These are phyloP conservation scores for Scylla paramamosain DNA, from an alignment of 1,140 invertebrate species.

Conservation along the genomic window DNA sequence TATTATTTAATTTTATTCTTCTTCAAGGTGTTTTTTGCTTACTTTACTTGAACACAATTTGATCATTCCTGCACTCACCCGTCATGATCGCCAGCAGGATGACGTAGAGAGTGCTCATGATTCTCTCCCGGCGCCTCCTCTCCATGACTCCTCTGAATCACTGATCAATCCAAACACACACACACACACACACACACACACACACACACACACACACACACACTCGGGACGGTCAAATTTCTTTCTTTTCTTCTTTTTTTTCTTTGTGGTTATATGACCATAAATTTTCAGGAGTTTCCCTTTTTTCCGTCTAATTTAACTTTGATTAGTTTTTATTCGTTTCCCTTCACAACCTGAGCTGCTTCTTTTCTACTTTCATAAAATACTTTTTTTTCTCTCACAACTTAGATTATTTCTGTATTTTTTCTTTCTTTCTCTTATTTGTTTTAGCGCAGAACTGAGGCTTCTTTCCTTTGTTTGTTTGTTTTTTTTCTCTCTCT, in stretches of 20 bases:
- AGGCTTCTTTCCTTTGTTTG: not conserved
- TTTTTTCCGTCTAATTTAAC: not conserved
- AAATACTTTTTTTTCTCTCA: not conserved
- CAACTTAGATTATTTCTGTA: not conserved
- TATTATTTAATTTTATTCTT: too few species aligned
- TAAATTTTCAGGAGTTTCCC: not conserved
- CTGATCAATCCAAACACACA: too few species aligned
- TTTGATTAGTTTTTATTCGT: not conserved
- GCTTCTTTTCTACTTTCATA: not conserved
- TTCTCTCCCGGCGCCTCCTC: too few species aligned
- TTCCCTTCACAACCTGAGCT: too few species aligned
- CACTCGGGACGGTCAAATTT: not conserved
- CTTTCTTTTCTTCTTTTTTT: not conserved
- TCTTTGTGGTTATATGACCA: not conserved
- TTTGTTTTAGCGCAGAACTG: not conserved
- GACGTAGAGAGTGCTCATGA: too few species aligned
- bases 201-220: conserved; percentile 20
- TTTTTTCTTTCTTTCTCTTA: not conserved
- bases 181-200: conserved; percentile 10
- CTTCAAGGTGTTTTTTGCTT: too few species aligned
- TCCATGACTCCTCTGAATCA: too few species aligned
- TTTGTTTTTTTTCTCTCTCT: not conserved
- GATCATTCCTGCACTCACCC: too few species aligned
- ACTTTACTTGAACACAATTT: too few species aligned
- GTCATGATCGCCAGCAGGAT: too few species aligned